A percentile compares a stretch with the other conserved stretches of the same genome.
phyloP scores from a whole-genome alignment of 2,888 invertebrate species.

The Agonopterix alstromeriana region DNA sequence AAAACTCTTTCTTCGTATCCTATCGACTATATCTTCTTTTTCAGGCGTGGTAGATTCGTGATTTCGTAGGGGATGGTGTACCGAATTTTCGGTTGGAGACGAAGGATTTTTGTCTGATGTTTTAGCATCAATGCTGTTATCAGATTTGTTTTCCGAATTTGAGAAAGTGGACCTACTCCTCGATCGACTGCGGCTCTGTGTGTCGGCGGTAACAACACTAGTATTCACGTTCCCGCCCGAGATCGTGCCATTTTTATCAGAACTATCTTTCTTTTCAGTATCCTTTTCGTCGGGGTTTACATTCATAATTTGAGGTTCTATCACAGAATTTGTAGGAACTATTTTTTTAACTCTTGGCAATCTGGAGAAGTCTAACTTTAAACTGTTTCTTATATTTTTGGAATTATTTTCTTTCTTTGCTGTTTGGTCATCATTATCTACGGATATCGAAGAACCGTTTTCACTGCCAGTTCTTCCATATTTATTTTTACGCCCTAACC shows the following conservation, averaged over 20 bases:
- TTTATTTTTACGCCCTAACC: slow-evolving; percentile 71
- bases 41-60: slow-evolving; percentile 68
- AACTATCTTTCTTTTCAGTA: slow-evolving; percentile 41
- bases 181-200: slow-evolving; percentile 50
- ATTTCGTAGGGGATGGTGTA: slow-evolving; percentile 52
- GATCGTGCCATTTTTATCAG: slow-evolving; percentile 40
- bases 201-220: slow-evolving; percentile 31
- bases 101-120: slow-evolving; percentile 34
- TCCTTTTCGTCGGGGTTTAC: slow-evolving; percentile 47
- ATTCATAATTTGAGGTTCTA: slow-evolving; percentile 67
- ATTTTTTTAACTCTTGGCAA: slow-evolving; percentile 77
- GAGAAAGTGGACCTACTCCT: slow-evolving; percentile 61
- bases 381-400: slow-evolving; percentile 61
- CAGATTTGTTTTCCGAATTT: slow-evolving; percentile 70
- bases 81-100: slow-evolving; percentile 34
- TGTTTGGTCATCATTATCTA: slow-evolving; percentile 37
- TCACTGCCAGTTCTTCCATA: slow-evolving; percentile 67
- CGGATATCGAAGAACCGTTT: slow-evolving; percentile 32
- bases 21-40: slow-evolving; percentile 87
- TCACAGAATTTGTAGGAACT: slow-evolving; percentile 75
- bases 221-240: slow-evolving; percentile 28
- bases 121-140: slow-evolving; percentile 44
- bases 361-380: slow-evolving; percentile 80
- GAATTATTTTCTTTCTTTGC: slow-evolving; percentile 48
- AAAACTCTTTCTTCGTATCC: slow-evolving; percentile 92